Evolutionary conservation across 2,888 invertebrate genomes (phyloP), one percentile per base, ranked within the genome.

Genomic region (Augiades crinisus): DNA sequence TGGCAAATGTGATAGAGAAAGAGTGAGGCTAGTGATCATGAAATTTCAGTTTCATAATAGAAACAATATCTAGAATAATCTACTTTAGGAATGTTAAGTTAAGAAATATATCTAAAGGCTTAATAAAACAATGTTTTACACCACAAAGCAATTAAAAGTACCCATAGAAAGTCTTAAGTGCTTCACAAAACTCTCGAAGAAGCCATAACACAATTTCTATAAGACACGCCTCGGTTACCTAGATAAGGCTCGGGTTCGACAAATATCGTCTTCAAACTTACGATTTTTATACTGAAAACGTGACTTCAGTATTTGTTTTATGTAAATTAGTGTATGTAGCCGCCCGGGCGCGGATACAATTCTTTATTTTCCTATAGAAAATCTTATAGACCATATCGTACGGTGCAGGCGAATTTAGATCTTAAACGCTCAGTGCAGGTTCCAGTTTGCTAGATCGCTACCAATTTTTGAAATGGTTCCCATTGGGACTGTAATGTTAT

Each of bases 261-360:
- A 50, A 50, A 50, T 50, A 50, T 65, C 63, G 64, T 56, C 60
- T 63, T 65, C 58, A 71, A 73, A 79, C 75, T 75, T 69, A 80
- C 78, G 75, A 81, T 83, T 88, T 87, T 89, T 85, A 69, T 72
- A 76, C 75, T 70, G 70, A 77, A 81, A 86, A 83, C 90, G 90
- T 90, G 90, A 90, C 90, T 86, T 69, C 75, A 81, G 87, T 78
- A 88, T 90, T 89, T 90, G 90, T 90, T 88, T 81, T 86, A 90
- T 90, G 90, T 84, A 89, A 90, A 90, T 90, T 83, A 86, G 84
- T 76, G 63, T 64, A 66, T 66, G 70, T 72, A 52, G 36, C 36
- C 47, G 57, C 64, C 63, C 66, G 63, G 59, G 58, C 67, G 63
- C 63, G 63, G 71, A 75, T 76, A 72, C 72, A 70, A 73, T 78